Base-by-base conservation (phyloP, 2,888 invertebrate genomes). In the Notocelia uddmanniana region DNA sequence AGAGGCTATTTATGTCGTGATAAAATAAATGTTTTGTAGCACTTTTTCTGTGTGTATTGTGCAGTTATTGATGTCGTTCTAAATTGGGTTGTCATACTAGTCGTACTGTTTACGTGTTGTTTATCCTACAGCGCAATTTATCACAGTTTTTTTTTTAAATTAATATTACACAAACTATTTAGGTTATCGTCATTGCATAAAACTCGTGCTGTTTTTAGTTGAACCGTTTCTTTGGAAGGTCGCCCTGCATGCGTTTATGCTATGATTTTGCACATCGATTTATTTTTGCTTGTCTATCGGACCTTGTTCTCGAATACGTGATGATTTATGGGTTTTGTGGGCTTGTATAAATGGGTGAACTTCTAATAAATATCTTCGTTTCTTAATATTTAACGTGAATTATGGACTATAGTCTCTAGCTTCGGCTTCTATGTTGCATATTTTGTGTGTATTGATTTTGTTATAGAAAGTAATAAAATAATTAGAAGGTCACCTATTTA, bases 271-370 rank as follows among this genome's bases (percentile, higher is more conserved):
- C 86, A 82, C 83, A 75, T 76, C 80, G 78, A 75, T 76, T 77
- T 78, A 31, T 55, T 45, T 11, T 77, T 78, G 79, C 85, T 90
- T 90, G 90, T 91, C 90, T 86, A 88, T 92, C 91, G 92, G 92
- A 92, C 90, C 91, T 91, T 90, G 84, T 76, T 73, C 74, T 64
- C 26, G 19, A 21, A 54, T 48, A 13, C 54, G 59, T 54, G 31
- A 64, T 8, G 23, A 37, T 31, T n/a, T 68, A 50, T 26, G n/a
- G 21, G n/a, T 52, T 37, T 34, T 19, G 0, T 21, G 21, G 23
- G 18, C 64, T 37, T 37, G 8, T 21, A 37, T 64, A 54, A 64
- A 64, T 54, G n/a, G 13, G 19, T 54, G 37, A 9, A 64, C 37
- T 64, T 37, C 23, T 37, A n/a, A 45, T 13, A 31, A 31, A 31